These are phyloP conservation scores for Apantesis nais DNA, from an alignment of 2,888 invertebrate species.

Conservation along the genomic window DNA sequence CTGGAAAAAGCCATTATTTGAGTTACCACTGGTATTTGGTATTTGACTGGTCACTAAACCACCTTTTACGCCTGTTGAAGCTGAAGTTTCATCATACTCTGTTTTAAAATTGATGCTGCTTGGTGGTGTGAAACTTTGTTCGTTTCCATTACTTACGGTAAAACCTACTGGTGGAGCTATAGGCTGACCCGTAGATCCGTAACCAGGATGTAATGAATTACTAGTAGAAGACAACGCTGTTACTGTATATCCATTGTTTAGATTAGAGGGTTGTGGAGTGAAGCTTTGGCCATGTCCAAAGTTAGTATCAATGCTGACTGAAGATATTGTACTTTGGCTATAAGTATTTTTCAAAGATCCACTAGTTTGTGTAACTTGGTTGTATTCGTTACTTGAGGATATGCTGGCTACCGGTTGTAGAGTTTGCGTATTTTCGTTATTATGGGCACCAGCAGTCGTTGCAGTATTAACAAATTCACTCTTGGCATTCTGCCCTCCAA, in stretches of 20 bases:
- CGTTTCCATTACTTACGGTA: slow-evolving; percentile 3
- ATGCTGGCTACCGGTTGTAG: not conserved
- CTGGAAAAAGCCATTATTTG: slow-evolving; percentile 6
- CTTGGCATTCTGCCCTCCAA: not conserved
- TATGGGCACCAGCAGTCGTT: not conserved
- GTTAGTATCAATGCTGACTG: slow-evolving; percentile 5
- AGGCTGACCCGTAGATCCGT: slow-evolving; percentile 1
- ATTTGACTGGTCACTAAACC: not conserved
- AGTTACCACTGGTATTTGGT: slow-evolving; percentile 2
- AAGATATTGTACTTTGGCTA: not conserved
- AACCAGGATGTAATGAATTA: slow-evolving; percentile 13
- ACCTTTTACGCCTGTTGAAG: not conserved
- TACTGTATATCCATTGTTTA: slow-evolving; percentile 16
- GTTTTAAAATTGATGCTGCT: not conserved
- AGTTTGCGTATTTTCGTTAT: not conserved
- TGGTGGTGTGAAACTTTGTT: slow-evolving; percentile 3
- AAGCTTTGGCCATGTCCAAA: not conserved
- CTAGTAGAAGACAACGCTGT: not conserved
- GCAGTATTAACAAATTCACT: not conserved
- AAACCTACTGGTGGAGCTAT: not conserved
- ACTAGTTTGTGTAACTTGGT: not conserved
- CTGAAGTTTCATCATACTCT: slow-evolving; percentile 1
- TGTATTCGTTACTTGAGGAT: slow-evolving; percentile 9
- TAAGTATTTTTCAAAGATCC: not conserved
- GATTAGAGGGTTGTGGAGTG: not conserved